A percentile compares a stretch with the other conserved stretches of the same genome.
These are phyloP conservation scores for Etheostoma cragini DNA, from an alignment of 2,113 vertebrate genomes.

Conservation along the genomic window DNA sequence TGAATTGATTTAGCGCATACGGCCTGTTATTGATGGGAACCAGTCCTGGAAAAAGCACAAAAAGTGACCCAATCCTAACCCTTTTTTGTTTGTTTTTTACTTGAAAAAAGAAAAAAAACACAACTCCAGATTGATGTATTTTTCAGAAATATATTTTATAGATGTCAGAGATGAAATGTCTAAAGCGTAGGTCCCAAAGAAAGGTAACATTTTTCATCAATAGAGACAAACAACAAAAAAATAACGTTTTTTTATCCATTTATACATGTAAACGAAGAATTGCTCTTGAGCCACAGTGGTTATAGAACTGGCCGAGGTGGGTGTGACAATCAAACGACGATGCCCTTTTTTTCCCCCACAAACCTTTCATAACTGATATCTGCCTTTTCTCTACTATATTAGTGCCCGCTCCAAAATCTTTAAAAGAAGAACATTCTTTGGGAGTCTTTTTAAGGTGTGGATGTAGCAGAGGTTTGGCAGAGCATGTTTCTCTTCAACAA, in stretches of 20 bases:
- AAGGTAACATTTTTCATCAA: slow-evolving; percentile 79
- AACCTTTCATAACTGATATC: slow-evolving; percentile 34
- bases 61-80: not conserved
- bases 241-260: slow-evolving; percentile 76
- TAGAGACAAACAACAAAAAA: slow-evolving; percentile 81
- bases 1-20: not conserved
- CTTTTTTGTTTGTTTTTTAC: no score
- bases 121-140: slow-evolving; percentile 44
- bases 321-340: slow-evolving; percentile 73
- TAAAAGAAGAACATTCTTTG: slow-evolving; percentile 80
- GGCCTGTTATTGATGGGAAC: not conserved
- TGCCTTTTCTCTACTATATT: slow-evolving; percentile 27
- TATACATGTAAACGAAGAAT: slow-evolving; percentile 83
- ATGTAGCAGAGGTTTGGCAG: slow-evolving; percentile 70
- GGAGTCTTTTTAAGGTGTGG: slow-evolving; percentile 66
- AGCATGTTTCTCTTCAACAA: slow-evolving; percentile 66
- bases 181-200: slow-evolving; percentile 83
- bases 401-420: slow-evolving; percentile 48
- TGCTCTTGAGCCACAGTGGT: slow-evolving; percentile 85
- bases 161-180: slow-evolving; percentile 82
- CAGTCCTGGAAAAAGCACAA: not conserved
- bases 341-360: slow-evolving; percentile 48
- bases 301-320: slow-evolving; percentile 78
- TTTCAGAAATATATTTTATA: slow-evolving; percentile 85
- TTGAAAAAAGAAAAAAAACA: not conserved